A percentile compares a stretch with the other conserved stretches of the same genome.
Conservation (phyloP, 1,140 invertebrate species). For the Laodelphax striatellus region DNA sequence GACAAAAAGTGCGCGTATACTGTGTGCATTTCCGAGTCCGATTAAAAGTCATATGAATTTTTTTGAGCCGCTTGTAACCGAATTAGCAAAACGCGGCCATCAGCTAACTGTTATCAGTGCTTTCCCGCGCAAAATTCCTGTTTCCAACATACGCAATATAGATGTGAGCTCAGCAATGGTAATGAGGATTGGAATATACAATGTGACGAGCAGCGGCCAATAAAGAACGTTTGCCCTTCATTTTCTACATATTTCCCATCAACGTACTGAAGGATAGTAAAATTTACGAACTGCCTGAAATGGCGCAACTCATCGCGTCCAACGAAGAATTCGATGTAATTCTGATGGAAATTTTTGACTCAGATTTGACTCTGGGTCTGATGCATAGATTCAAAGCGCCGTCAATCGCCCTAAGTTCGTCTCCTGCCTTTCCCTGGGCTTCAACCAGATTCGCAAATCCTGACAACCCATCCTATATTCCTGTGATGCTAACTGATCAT, state of each 20-base stretch:
- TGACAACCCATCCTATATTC: conserved; percentile 14
- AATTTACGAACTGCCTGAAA: neutral
- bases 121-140: conserved; percentile 24
- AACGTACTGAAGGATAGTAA: no score
- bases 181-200: no score
- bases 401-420: conserved; percentile 41
- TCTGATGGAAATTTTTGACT: conserved; percentile 24
- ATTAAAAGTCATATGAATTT: conserved; percentile 29
- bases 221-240: no score
- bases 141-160: conserved; percentile 18
- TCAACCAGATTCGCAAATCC: conserved; percentile 28
- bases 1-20: conserved; percentile 18
- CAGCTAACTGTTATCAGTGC: conserved; percentile 25
- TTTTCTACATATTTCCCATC: no score
- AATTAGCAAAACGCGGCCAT: conserved; percentile 28
- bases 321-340: conserved; percentile 27
- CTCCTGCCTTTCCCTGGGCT: conserved; percentile 46
- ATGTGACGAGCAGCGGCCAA: no score
- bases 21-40: conserved; percentile 24
- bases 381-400: conserved; percentile 39
- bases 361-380: conserved; percentile 20
- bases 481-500: neutral
- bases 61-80: conserved; percentile 26
- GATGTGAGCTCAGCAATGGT: neutral
- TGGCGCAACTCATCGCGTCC: conserved; percentile 6